phyloP scores from a whole-genome alignment of 2,888 invertebrate species.

The Clanis bilineata region DNA sequence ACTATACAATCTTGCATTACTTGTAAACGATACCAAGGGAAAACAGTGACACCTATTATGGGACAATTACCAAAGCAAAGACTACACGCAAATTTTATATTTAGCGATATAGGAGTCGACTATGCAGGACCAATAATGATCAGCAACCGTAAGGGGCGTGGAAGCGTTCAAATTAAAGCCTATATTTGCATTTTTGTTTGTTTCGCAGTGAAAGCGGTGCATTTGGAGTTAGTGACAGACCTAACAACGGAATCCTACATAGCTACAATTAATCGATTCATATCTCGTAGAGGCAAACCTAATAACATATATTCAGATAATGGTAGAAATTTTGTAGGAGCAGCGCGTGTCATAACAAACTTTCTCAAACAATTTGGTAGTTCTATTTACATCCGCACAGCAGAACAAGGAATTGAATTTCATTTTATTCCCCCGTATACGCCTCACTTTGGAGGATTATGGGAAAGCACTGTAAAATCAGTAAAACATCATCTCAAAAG shows the following conservation, averaged over 20 bases:
- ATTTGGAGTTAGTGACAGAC: conserved; percentile 19
- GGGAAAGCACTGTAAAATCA: conserved; percentile 25
- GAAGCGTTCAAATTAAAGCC: conserved; percentile 8
- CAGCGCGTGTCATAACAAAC: conserved; percentile 24
- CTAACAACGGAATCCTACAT: no score
- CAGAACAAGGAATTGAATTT: no score
- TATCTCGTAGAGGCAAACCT: conserved; percentile 26
- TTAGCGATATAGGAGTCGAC: background rate
- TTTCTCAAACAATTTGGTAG: background rate
- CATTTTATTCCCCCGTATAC: conserved; percentile 21
- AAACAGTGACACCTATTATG: background rate
- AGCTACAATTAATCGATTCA: no score
- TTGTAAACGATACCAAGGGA: background rate
- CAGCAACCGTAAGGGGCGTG: conserved; percentile 15
- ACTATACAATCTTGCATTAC: background rate
- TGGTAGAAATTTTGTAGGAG: conserved; percentile 31
- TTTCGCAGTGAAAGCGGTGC: conserved; percentile 13
- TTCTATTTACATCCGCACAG: background rate
- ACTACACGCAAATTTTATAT: background rate
- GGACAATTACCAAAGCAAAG: background rate
- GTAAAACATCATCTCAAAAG: conserved; percentile 19
- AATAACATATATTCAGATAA: conserved; percentile 26
- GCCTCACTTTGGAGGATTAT: conserved; percentile 24
- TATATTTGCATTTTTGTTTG: conserved; percentile 19
- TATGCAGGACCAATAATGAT: conserved; percentile 4